Base-by-base conservation (phyloP, 2,797 vertebrate genomes). In the Streptopelia turtur region DNA sequence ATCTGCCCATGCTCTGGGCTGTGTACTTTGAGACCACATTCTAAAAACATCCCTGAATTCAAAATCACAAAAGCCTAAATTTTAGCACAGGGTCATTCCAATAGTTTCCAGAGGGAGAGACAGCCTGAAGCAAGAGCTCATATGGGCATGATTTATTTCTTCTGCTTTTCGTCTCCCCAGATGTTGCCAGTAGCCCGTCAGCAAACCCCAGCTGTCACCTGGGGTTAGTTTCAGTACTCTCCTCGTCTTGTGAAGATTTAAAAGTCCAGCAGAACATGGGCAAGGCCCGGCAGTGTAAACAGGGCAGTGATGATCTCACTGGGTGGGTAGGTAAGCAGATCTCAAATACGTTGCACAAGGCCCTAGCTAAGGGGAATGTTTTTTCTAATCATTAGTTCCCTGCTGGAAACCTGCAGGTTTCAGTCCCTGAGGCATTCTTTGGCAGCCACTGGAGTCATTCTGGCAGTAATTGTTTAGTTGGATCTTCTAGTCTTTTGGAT, bases 311-410 rank as follows among this genome's bases (percentile, higher is more conserved):
- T 77, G 86, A 93, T 83, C 70, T 97, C 94, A 95, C 49, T 37
- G 88, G 83, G 90, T 94, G 95, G 87, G 70, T 93, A 88, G 80
- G 68, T 84, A 82, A 88, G 80, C 33, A 63, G 28, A 89, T 94
- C 83, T 94, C 70, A 87, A 56, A 72, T 64, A 31, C 30, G 75
- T 88, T 96, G 86, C 94, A 79, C 91, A 94, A 96, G 56, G 41
- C 60, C 88, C 71, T 91, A 90, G 88, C 79, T 84, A 47, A 78
- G 89, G 96, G 61, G 50, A 89, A 87, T 92, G 89, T 88, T 95
- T 94, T 94, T 93, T 96, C 65, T 96, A 93, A 93, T 96, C 20
- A 94, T 91, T 94, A 87, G 70, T 92, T 95, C 84, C 79, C 83
- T 87, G 80, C 83, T 95, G 78, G 83, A 96, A 95, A 91, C 68